These are phyloP conservation scores for Nasonia giraulti DNA, from an alignment of 1,140 invertebrate species.

Conservation along the genomic window DNA sequence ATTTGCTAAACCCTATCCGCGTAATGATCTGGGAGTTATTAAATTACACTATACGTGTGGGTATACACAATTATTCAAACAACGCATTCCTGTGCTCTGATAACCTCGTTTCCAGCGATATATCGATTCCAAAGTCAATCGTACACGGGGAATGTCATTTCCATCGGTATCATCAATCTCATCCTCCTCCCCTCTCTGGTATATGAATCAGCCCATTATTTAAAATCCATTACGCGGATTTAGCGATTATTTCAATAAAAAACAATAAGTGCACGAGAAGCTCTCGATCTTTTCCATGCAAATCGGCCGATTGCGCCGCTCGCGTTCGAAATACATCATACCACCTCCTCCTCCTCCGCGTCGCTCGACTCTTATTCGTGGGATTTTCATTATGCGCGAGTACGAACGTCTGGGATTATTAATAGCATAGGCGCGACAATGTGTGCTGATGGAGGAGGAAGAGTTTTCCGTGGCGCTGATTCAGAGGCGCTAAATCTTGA, in stretches of 20 bases:
- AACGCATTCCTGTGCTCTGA: too few relatives aligned
- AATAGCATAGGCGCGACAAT: neutral
- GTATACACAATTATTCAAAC: too few relatives aligned
- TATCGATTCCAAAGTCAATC: neutral
- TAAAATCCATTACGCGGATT: neutral
- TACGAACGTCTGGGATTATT: neutral
- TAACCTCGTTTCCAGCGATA: neutral
- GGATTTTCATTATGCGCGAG: neutral
- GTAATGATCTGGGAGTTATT: neutral
- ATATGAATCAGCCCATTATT: conserved; percentile 9
- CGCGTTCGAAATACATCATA: neutral
- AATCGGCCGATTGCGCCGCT: neutral
- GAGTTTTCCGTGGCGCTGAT: neutral
- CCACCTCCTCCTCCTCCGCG: neutral
- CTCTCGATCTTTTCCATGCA: conserved; percentile 8
- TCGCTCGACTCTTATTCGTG: neutral
- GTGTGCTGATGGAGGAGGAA: neutral
- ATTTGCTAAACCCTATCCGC: neutral
- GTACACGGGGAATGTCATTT: neutral
- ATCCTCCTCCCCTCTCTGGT: too few relatives aligned
- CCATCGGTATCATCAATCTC: neutral
- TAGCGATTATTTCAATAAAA: conserved; percentile 2
- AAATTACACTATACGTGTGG: too few relatives aligned
- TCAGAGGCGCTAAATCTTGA: conserved; percentile 22
- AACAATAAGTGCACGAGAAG: neutral